phyloP scores from a whole-genome alignment of 2,888 invertebrate species.

The Peribatodes rhomboidaria region DNA sequence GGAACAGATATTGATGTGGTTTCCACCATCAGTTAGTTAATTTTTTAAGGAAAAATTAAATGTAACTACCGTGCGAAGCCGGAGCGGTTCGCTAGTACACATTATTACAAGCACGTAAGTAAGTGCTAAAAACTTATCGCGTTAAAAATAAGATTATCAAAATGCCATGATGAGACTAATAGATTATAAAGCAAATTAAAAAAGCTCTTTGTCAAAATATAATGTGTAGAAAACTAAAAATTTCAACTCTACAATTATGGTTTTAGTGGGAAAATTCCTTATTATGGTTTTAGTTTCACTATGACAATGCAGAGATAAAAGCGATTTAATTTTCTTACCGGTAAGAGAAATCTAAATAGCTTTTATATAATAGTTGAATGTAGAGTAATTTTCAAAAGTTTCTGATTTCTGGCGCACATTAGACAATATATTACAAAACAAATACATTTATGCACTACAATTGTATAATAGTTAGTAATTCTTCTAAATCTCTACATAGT shows the following conservation, averaged over 20 bases:
- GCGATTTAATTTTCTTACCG: background rate
- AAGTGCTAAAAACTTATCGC: background rate
- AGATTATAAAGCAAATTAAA: background rate
- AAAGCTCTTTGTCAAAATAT: too few relatives aligned
- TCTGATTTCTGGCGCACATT: too few relatives aligned
- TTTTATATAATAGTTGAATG: background rate
- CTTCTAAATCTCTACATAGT: too few relatives aligned
- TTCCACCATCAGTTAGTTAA: too few relatives aligned
- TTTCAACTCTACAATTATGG: background rate
- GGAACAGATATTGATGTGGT: too few relatives aligned
- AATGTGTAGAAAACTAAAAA: slow-evolving; percentile 2
- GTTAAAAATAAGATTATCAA: background rate
- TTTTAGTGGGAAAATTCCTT: background rate
- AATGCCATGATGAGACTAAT: background rate
- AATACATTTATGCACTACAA: too few relatives aligned
- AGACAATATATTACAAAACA: too few relatives aligned
- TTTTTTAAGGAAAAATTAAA: too few relatives aligned
- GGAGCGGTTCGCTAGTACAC: too few relatives aligned
- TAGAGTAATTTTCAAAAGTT: too few relatives aligned
- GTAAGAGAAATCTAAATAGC: background rate
- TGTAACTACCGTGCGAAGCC: too few relatives aligned
- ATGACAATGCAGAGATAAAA: background rate
- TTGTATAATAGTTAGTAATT: too few relatives aligned
- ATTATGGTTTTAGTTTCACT: background rate
- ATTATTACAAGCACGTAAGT: background rate